phyloP scores from a whole-genome alignment of 1,140 invertebrate species.

The Drosophila sucinea region DNA sequence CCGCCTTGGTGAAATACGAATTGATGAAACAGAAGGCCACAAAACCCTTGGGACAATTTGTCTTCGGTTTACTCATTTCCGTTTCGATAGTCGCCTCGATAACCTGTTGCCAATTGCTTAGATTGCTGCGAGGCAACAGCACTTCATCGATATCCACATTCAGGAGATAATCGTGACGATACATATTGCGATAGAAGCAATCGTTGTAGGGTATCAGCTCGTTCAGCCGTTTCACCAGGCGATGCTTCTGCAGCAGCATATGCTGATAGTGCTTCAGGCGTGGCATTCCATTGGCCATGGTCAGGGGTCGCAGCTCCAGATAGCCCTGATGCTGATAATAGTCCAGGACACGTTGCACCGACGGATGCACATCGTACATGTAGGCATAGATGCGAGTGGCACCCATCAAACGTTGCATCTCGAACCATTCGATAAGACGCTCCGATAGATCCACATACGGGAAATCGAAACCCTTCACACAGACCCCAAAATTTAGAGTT shows the following conservation, averaged over 20 bases:
- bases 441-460: slow-evolving; percentile 94
- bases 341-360: slow-evolving; percentile 92
- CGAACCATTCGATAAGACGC: slow-evolving; percentile 95
- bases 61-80: not conserved
- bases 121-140: slow-evolving; percentile 85
- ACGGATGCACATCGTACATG: slow-evolving; percentile 93
- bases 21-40: slow-evolving; percentile 59
- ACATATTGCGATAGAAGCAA: slow-evolving; percentile 91
- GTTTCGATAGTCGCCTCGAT: slow-evolving; percentile 7
- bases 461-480: slow-evolving; percentile 96
- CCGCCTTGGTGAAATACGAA: slow-evolving; percentile 53
- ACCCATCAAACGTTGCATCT: slow-evolving; percentile 92
- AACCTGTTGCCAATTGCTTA: slow-evolving; percentile 84
- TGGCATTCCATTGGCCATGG: slow-evolving; percentile 89
- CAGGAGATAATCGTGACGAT: slow-evolving; percentile 90
- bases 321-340: slow-evolving; percentile 62
- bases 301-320: slow-evolving; percentile 88
- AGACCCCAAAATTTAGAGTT: slow-evolving; percentile 92
- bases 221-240: slow-evolving; percentile 85
- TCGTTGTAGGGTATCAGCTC: slow-evolving; percentile 94
- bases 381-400: slow-evolving; percentile 96
- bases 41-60: slow-evolving; percentile 36
- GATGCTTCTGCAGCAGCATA: slow-evolving; percentile 85
- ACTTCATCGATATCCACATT: slow-evolving; percentile 91
- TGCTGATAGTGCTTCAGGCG: slow-evolving; percentile 88